Percentiles rank a stretch among this genome's conserved stretches.
Conservation (phyloP, 2,113 vertebrate species). For the Atractosteus spatula region DNA sequence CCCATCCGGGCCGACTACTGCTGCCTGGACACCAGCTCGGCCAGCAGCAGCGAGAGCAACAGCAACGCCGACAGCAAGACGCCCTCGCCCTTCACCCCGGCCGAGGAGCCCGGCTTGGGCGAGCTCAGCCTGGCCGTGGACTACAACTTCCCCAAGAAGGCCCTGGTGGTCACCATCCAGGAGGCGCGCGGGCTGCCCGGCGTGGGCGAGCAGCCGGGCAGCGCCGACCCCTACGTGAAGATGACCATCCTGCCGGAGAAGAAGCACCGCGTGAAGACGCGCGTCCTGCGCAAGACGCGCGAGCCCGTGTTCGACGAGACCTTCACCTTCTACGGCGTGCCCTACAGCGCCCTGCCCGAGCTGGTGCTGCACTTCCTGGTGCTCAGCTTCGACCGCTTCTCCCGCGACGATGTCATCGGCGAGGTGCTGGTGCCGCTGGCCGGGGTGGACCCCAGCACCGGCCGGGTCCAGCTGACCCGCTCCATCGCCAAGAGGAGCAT, state of each 20-base stretch:
- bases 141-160: slow-evolving; percentile 98
- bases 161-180: slow-evolving; percentile 91
- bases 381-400: slow-evolving; percentile 93
- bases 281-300: slow-evolving; percentile 87
- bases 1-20: slow-evolving; percentile 78
- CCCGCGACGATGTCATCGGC: slow-evolving; percentile 89
- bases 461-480: slow-evolving; percentile 85
- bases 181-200: slow-evolving; percentile 85
- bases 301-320: slow-evolving; percentile 93
- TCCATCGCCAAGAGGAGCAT: slow-evolving; percentile 91
- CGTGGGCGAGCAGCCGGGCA: slow-evolving; percentile 83
- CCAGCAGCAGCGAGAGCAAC: slow-evolving; percentile 64
- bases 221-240: slow-evolving; percentile 92
- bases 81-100: slow-evolving; percentile 76
- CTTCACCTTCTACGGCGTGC: slow-evolving; percentile 94
- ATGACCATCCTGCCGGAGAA: slow-evolving; percentile 97
- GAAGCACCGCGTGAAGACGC: slow-evolving; percentile 92
- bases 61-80: slow-evolving; percentile 71
- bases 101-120: slow-evolving; percentile 68
- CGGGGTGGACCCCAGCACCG: slow-evolving; percentile 89
- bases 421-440: slow-evolving; percentile 89
- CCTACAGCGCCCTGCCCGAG: slow-evolving; percentile 88
- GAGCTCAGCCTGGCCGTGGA: slow-evolving; percentile 86
- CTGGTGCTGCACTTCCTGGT: slow-evolving; percentile 93
- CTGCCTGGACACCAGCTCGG: slow-evolving; percentile 78